Evolutionary conservation across 2,888 invertebrate species (phyloP).

Genomic region (Temnothorax unifasciatus): DNA sequence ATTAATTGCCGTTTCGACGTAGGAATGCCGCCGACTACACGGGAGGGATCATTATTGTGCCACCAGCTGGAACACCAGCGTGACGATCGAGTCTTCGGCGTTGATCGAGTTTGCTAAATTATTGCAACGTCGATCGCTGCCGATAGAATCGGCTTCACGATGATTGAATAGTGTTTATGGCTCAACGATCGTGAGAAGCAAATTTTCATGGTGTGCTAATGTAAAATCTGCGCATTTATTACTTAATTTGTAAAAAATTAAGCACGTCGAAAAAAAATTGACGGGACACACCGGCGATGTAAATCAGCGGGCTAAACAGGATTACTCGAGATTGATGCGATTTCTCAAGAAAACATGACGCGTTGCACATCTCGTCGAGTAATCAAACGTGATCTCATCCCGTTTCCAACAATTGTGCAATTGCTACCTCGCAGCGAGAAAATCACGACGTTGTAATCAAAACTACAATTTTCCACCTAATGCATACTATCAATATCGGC

Average conservation of each 20-base stretch:
- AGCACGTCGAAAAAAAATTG: not conserved
- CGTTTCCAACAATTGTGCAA: slow-evolving; percentile 49
- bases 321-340: slow-evolving; percentile 46
- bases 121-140: slow-evolving; percentile 1
- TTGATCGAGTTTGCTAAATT: slow-evolving; percentile 9
- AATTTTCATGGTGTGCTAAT: not conserved
- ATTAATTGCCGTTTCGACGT: slow-evolving; percentile 55
- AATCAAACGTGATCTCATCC: slow-evolving; percentile 73
- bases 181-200: no score
- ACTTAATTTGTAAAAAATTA: not conserved
- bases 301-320: slow-evolving; percentile 61
- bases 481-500: not conserved
- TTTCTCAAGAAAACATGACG: slow-evolving; percentile 71
- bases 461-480: slow-evolving; percentile 21
- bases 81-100: slow-evolving; percentile 12
- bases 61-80: not conserved
- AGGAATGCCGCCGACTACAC: slow-evolving; percentile 5
- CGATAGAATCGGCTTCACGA: not conserved
- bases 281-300: slow-evolving; percentile 62
- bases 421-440: not conserved
- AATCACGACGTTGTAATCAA: slow-evolving; percentile 10
- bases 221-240: not conserved
- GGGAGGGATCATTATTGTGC: slow-evolving; percentile 39
- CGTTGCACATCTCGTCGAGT: slow-evolving; percentile 62
- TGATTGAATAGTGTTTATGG: not conserved